Conservation (phyloP, 2,888 invertebrate genomes). For the Drosophila nr. medialis region DNA sequence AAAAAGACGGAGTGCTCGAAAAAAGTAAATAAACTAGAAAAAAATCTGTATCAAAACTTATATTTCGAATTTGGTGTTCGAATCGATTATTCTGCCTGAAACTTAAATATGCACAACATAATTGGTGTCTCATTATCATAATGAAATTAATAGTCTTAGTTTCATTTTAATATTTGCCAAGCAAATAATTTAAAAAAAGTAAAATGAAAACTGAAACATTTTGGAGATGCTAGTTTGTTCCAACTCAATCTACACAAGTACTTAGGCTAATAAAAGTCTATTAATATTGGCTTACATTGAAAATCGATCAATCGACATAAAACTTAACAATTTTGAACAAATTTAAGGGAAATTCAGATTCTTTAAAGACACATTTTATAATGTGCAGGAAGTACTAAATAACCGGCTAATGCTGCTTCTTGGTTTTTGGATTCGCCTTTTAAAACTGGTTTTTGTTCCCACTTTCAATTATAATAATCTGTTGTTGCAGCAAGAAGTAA, state of each 20-base stretch:
- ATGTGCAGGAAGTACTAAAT: slow-evolving; percentile 2
- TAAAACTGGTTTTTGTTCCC: not conserved
- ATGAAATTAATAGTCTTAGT: not conserved
- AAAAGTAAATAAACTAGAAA: not conserved
- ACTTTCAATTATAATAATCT: slow-evolving; percentile 13
- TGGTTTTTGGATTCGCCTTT: not conserved
- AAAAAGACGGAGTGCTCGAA: rapidly evolving
- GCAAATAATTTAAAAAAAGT: not conserved
- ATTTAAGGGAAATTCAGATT: not conserved
- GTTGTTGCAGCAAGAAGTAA: slow-evolving; percentile 21
- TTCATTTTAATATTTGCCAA: not conserved
- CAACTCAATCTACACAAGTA: no score
- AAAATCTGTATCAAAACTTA: not conserved
- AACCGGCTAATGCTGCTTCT: slow-evolving; percentile 4
- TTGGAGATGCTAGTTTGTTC: not conserved
- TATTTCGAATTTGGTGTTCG: not conserved
- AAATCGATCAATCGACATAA: not conserved
- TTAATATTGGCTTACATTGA: not conserved
- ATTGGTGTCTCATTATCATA: not conserved
- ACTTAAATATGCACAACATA: not conserved
- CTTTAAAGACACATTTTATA: not conserved
- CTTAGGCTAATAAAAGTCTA: not conserved
- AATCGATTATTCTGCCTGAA: not conserved
- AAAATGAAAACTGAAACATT: not conserved
- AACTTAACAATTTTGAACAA: not conserved